phyloP scores from a whole-genome alignment of 2,113 vertebrate genomes.

The Motacilla alba region DNA sequence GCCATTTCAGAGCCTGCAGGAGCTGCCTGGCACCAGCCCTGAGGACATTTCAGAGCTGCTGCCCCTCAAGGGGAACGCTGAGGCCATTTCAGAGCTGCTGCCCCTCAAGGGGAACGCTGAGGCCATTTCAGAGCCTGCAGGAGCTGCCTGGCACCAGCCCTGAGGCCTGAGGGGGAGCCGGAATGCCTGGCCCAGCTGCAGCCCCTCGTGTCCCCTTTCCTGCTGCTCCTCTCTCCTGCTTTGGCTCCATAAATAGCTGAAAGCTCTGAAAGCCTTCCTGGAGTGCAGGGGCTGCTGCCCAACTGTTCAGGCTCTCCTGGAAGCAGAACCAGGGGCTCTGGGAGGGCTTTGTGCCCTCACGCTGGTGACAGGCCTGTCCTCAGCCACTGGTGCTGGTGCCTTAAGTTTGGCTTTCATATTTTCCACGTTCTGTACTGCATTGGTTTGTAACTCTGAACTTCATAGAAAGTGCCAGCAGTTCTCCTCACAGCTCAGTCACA shows the following conservation, averaged over 20 bases:
- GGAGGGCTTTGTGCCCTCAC: neutral
- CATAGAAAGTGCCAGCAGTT: neutral
- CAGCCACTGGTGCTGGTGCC: accelerated
- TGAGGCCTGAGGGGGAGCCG: neutral
- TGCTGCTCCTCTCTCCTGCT: neutral
- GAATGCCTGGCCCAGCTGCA: neutral
- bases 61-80: neutral
- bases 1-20: too few species aligned
- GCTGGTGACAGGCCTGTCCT: accelerated
- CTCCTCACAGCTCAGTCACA: neutral
- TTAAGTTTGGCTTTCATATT: too few species aligned
- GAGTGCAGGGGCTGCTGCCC: neutral
- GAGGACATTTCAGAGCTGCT: too few species aligned
- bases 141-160: neutral
- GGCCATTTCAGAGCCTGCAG: neutral
- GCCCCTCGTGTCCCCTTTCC: neutral
- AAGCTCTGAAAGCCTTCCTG: neutral
- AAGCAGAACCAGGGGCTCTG: neutral
- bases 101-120: too few species aligned
- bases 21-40: too few species aligned
- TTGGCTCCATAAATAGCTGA: slow-evolving; percentile 22
- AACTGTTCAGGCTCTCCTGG: neutral
- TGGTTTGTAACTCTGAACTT: too few species aligned
- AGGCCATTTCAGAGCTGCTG: neutral
- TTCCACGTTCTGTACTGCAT: too few species aligned